Percentiles rank a stretch among this genome's conserved stretches.
These are phyloP conservation scores for Acrocera orbiculus DNA, from an alignment of 2,888 invertebrate species.

Conservation along the genomic window DNA sequence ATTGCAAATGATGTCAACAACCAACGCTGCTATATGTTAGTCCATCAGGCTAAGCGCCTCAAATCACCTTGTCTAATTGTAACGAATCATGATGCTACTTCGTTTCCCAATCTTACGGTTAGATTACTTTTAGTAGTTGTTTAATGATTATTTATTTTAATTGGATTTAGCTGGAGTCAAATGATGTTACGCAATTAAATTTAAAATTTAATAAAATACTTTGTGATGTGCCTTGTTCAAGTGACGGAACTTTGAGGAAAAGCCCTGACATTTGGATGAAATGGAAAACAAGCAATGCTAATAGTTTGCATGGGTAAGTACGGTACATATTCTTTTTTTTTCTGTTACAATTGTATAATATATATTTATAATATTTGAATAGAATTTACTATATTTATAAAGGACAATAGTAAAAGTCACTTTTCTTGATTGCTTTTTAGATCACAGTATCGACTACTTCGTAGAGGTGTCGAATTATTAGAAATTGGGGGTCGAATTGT, in stretches of 20 bases:
- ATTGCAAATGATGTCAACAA: constrained; percentile 97
- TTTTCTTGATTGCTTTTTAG: constrained; percentile 29
- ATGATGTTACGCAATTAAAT: constrained; percentile 18
- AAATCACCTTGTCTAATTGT: constrained; percentile 89
- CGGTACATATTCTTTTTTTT: too few relatives aligned
- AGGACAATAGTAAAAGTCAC: not conserved
- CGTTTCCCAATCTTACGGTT: constrained; percentile 51
- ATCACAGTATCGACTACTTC: constrained; percentile 69
- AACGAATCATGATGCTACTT: constrained; percentile 88
- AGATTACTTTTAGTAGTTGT: constrained; percentile 5
- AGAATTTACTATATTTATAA: not conserved
- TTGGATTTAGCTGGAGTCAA: constrained; percentile 15
- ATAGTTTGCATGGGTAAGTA: constrained; percentile 71
- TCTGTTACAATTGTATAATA: too few relatives aligned
- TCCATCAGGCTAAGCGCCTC: constrained; percentile 92
- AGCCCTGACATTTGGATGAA: constrained; percentile 96
- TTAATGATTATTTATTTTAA: not conserved
- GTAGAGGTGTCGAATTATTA: constrained; percentile 76
- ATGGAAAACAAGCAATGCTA: constrained; percentile 83
- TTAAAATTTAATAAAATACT: constrained; percentile 80
- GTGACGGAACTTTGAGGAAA: constrained; percentile 93
- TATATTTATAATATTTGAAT: too few relatives aligned
- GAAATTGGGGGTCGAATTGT: constrained; percentile 75
- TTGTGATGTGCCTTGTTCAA: constrained; percentile 92
- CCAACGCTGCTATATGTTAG: constrained; percentile 91